Percentiles rank a stretch among this genome's conserved stretches.
Conservation (phyloP, 1,140 invertebrate genomes). For the Zaprionus tsacasi region DNA sequence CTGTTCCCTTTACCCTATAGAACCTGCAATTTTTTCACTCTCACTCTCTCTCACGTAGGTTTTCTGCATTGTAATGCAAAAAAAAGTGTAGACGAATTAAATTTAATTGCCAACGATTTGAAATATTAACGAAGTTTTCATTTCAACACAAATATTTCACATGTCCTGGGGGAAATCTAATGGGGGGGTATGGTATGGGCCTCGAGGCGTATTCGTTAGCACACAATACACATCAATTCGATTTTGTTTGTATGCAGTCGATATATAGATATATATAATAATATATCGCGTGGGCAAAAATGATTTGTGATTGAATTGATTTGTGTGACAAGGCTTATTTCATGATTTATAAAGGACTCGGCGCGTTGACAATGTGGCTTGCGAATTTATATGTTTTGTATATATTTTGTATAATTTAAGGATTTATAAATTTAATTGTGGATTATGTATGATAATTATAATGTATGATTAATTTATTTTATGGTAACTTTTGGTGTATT, state of each 20-base stretch:
- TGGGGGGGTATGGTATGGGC: neutral
- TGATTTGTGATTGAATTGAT: constrained; percentile 46
- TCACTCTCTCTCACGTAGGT: neutral
- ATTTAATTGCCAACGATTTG: constrained; percentile 68
- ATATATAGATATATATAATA: constrained; percentile 11
- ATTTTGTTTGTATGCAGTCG: constrained; percentile 48
- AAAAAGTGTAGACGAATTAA: constrained; percentile 54
- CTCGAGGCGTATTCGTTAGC: constrained; percentile 19
- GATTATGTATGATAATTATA: neutral
- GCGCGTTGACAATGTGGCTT: constrained; percentile 3
- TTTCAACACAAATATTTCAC: constrained; percentile 24
- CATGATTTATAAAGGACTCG: constrained; percentile 8
- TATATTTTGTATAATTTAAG: neutral
- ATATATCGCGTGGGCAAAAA: constrained; percentile 28
- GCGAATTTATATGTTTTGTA: neutral
- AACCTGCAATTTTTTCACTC: constrained; percentile 1
- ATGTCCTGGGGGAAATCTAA: neutral
- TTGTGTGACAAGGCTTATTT: constrained; percentile 17
- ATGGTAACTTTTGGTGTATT: neutral
- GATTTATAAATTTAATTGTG: neutral
- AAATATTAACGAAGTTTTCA: constrained; percentile 64
- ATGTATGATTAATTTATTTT: neutral
- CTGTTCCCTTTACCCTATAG: neutral
- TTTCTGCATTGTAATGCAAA: constrained; percentile 34
- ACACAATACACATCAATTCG: constrained; percentile 59